Base-by-base conservation (phyloP, 2,113 vertebrate species). In the Theristicus caerulescens region DNA sequence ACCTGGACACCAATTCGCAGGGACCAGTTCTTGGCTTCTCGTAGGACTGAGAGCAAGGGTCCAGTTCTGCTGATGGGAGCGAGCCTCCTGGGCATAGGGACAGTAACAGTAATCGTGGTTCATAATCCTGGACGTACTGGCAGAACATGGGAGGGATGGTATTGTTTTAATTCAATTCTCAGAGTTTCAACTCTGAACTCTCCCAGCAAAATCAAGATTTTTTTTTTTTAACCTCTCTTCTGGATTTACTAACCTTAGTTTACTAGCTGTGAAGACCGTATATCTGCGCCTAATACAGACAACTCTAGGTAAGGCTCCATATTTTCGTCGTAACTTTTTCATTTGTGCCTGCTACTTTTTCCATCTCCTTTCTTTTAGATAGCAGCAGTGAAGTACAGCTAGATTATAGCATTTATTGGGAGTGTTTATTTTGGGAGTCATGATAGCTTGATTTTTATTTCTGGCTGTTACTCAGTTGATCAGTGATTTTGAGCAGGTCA, bases 81-180 rank as follows among this genome's bases (percentile, higher is more conserved):
- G 72, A 76, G 52, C 46, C 54, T 65, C 8, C 36, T 26, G 14
- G 38, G 47, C 66, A 2, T 6, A 51, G 36, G 36, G n/a, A 32
- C 44, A 32, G 36, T 5, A 65, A 25, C 36, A 18, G n/a, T 11
- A 36, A 3, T 5, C 0, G 0, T 31, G 52, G 27, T 0, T 66
- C 59, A 29, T 73, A n/a, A 58, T 13, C 25, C 34, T 29, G 51
- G 55, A 10, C 11, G 7, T 34, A 29, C 7, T 49, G 49, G 58
- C 66, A 80, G 61, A 90, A 44, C 5, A 13, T 10, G 11, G 59
- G 65, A 92, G 76, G 22, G 38, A 82, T 70, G 44, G 13, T 40
- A 32, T 65, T 61, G 26, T 36, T 67, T 3, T 4, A 70, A 62
- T 62, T 62, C 2, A 26, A 1, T 32, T 87, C 46, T 52, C 10